Conservation (phyloP, 2,888 invertebrate species). For the Stenodera caucasica region DNA sequence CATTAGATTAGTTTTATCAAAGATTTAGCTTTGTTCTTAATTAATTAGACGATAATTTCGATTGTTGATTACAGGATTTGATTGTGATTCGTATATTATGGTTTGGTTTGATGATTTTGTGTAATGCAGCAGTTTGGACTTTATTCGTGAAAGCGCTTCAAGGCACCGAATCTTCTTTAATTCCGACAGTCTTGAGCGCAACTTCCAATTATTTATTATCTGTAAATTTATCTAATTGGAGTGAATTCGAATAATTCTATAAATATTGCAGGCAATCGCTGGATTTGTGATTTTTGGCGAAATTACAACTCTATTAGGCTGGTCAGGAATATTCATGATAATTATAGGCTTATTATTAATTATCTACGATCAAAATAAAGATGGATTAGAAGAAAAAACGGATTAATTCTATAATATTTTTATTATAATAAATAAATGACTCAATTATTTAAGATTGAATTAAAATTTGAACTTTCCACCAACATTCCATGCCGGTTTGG, state of each 20-base stretch:
- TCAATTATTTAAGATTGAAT: neutral
- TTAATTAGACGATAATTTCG: constrained; percentile 23
- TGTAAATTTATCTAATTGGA: constrained; percentile 56
- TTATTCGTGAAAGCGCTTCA: constrained; percentile 67
- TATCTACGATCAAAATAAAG: constrained; percentile 10
- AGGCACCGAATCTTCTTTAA: constrained; percentile 61
- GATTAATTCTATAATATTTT: too few species aligned
- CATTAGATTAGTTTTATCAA: too few species aligned
- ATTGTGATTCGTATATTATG: constrained; percentile 50
- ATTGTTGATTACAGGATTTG: constrained; percentile 42
- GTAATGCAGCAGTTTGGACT: constrained; percentile 64
- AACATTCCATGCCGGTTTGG: constrained; percentile 30
- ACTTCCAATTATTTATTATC: constrained; percentile 67
- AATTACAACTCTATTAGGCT: constrained; percentile 22
- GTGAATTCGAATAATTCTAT: too few species aligned
- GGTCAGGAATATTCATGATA: constrained; percentile 23
- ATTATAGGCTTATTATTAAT: constrained; percentile 22
- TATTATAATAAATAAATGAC: too few species aligned
- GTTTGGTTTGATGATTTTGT: constrained; percentile 60
- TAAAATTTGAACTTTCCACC: constrained; percentile 26
- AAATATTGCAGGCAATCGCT: constrained; percentile 61
- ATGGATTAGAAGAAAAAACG: neutral
- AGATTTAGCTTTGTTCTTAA: too few species aligned
- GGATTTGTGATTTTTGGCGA: constrained; percentile 26
- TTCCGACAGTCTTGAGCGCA: constrained; percentile 66